Evolutionary conservation across 2,797 vertebrate genomes (phyloP).

Genomic region (Thamnophis elegans): DNA sequence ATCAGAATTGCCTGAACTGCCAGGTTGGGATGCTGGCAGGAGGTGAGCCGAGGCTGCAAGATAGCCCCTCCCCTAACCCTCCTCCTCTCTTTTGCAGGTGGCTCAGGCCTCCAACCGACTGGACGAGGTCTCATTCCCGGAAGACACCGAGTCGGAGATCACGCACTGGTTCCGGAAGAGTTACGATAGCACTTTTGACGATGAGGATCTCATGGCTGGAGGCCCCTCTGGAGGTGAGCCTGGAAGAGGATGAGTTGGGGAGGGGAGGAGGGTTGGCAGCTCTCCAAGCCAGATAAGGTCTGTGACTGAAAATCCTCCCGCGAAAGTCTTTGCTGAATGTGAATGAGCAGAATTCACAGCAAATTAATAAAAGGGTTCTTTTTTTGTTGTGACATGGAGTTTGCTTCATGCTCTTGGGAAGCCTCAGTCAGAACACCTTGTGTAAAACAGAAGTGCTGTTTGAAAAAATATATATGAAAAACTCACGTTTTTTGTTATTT

Average conservation of each 20-base stretch:
- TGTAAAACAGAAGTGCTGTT: neutral
- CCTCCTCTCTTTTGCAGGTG: conserved; percentile 51
- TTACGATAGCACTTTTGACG: conserved; percentile 67
- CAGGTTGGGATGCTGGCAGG: neutral
- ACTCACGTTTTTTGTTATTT: too few relatives aligned
- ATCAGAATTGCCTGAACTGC: too few relatives aligned
- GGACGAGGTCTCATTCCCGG: conserved; percentile 65
- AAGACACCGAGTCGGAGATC: conserved; percentile 60
- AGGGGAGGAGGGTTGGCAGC: neutral
- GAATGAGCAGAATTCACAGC: too few relatives aligned
- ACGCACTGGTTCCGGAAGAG: conserved; percentile 40
- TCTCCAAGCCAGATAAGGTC: too few relatives aligned
- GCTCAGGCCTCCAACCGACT: neutral
- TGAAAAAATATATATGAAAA: neutral
- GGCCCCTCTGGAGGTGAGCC: conserved; percentile 68
- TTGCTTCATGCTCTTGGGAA: too few relatives aligned
- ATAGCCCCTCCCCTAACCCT: neutral
- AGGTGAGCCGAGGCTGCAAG: neutral
- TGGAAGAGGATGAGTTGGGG: neutral
- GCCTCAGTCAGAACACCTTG: too few relatives aligned
- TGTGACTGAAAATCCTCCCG: too few relatives aligned
- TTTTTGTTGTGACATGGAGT: too few relatives aligned
- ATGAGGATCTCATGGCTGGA: conserved; percentile 72
- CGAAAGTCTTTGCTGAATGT: too few relatives aligned
- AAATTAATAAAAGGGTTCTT: too few relatives aligned